Base-by-base conservation (phyloP, 2,113 vertebrate species). In the Oryzias celebensis region DNA sequence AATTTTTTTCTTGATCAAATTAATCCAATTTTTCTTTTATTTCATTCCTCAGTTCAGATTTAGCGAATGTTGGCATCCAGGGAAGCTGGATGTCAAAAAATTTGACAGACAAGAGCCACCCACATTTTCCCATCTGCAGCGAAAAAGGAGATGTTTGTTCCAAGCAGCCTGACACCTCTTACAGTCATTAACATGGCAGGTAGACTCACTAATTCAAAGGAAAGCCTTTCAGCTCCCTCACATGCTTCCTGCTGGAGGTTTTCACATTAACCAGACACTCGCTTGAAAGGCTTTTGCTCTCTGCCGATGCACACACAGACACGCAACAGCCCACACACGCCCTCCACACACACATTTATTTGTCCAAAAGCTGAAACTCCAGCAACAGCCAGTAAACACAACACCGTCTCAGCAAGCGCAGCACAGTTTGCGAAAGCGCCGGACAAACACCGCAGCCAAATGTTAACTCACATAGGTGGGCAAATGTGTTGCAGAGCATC, bases 371-470 rank as follows among this genome's bases (percentile, higher is more conserved):
- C 62, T 14, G 17, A 58, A 8, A 45, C 43, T 70, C 23, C 28
- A 65, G 62, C 53, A 58, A 72, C 80, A 77, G 62, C 65, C 80
- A 77, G 62, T 60, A 80, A 57, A 75, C 47, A 63, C 63, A 22
- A 45, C 4, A 10, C 20, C 20, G 42, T 50, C 47, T 17, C 28
- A 14, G 68, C 26, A 48, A 65, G 71, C 68, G 52, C 36, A 36
- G 36, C 36, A 36, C 31, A 2, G 7, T 52, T 52, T 66, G 68
- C 62, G 64, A 31, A 75, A 54, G 45, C 44, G 44, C 56, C 64
- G 58, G 55, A 57, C 62, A 64, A 82, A 79, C 64, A 69, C 71
- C 75, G 74, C 36, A 65, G 58, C 68, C 70, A 71, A 76, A 54
- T 71, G 58, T 77, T 68, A 59, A 66, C 58, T 68, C 67, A 71